These are phyloP conservation scores for Chelon labrosus DNA, from an alignment of 2,797 vertebrate genomes.

Conservation along the genomic window DNA sequence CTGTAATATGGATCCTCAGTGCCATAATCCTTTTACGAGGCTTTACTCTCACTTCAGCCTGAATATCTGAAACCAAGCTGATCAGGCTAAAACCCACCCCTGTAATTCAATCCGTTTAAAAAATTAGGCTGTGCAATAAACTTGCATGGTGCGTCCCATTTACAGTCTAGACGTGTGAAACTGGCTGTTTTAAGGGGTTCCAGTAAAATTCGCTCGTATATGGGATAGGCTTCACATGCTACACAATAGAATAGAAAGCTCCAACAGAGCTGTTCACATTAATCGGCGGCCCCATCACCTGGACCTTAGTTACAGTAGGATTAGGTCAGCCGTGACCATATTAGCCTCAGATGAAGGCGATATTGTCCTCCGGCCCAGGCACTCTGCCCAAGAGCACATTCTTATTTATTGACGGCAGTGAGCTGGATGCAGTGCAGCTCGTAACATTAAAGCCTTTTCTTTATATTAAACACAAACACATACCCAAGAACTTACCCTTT, in stretches of 20 bases:
- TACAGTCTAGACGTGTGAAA: constrained; percentile 46
- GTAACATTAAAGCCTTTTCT: constrained; percentile 27
- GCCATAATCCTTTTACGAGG: constrained; percentile 63
- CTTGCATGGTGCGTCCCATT: constrained; percentile 33
- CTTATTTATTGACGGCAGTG: constrained; percentile 47
- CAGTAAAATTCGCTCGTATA: constrained; percentile 18
- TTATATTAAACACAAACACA: constrained; percentile 33
- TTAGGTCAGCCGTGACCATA: constrained; percentile 32
- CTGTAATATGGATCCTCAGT: constrained; percentile 61
- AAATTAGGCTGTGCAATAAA: constrained; percentile 32
- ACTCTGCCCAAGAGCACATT: constrained; percentile 48
- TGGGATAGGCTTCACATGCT: constrained; percentile 4
- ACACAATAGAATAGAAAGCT: constrained; percentile 16
- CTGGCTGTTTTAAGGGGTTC: constrained; percentile 31
- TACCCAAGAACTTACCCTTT: not conserved
- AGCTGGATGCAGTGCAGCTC: constrained; percentile 7
- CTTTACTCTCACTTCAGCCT: constrained; percentile 54
- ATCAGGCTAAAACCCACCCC: constrained; percentile 34
- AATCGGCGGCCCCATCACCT: constrained; percentile 14
- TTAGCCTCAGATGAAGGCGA: constrained; percentile 26
- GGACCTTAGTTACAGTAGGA: constrained; percentile 34
- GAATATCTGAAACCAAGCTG: constrained; percentile 32
- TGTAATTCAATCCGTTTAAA: constrained; percentile 52
- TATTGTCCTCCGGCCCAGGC: constrained; percentile 33
- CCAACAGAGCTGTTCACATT: constrained; percentile 23